Percentiles rank a stretch among this genome's conserved stretches.
phyloP scores from a whole-genome alignment of 2,113 vertebrate genomes.

The Procavia capensis region DNA sequence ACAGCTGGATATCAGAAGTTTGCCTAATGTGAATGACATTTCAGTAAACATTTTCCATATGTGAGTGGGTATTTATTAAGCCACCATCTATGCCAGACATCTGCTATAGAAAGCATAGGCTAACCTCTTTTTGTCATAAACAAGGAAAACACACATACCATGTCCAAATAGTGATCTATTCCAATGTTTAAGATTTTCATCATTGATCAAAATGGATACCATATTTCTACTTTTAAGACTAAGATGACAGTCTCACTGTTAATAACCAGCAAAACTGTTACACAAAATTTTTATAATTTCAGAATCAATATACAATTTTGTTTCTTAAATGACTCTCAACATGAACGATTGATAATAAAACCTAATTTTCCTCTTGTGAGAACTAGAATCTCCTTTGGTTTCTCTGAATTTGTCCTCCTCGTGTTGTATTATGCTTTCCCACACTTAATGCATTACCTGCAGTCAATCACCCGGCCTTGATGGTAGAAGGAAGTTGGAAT shows the following conservation, averaged over 20 bases:
- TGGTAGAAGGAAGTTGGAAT: slow-evolving; percentile 96
- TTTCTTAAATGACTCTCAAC: slow-evolving; percentile 5
- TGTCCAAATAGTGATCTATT: slow-evolving; percentile 9
- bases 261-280: background rate
- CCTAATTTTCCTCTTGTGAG: background rate
- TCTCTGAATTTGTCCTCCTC: slow-evolving; percentile 1
- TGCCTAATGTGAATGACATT: slow-evolving; percentile 37
- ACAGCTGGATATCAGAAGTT: background rate
- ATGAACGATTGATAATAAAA: slow-evolving; percentile 13
- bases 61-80: background rate
- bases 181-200: slow-evolving; percentile 23
- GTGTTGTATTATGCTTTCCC: background rate
- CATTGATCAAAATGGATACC: background rate
- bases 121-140: background rate
- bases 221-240: background rate
- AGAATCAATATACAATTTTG: background rate
- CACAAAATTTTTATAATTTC: slow-evolving; percentile 22
- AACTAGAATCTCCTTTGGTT: background rate
- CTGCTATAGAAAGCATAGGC: background rate
- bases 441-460: slow-evolving; percentile 89
- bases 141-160: background rate
- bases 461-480: slow-evolving; percentile 96
- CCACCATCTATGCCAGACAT: slow-evolving; percentile 3
- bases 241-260: background rate
- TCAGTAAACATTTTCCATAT: slow-evolving; percentile 41